These are phyloP conservation scores for Sphenopsis melanotis DNA, from an alignment of 2,797 vertebrate genomes.

Conservation along the genomic window DNA sequence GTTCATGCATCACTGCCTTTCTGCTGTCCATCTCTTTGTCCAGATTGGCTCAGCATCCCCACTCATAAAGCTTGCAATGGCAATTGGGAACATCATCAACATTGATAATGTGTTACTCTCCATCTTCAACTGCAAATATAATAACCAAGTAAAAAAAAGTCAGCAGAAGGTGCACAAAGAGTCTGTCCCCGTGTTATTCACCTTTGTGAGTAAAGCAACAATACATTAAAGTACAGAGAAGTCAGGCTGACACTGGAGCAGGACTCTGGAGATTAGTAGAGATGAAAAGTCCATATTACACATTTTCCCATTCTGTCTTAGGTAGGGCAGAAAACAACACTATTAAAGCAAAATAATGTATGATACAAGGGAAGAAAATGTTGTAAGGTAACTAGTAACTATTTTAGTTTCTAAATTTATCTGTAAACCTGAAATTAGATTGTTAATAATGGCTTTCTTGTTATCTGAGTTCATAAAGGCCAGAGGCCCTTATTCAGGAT, in stretches of 20 bases:
- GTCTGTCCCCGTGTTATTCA: not conserved
- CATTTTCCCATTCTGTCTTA: not conserved
- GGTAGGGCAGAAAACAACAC: not conserved
- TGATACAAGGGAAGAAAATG: not conserved
- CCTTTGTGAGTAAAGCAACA: not conserved
- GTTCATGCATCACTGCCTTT: not conserved
- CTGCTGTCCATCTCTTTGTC: not conserved
- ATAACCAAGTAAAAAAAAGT: not conserved
- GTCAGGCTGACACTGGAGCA: not conserved
- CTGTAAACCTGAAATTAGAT: not conserved
- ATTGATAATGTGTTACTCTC: not conserved
- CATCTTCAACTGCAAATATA: not conserved
- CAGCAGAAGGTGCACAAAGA: not conserved
- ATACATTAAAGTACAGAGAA: not conserved
- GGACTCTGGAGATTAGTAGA: not conserved
- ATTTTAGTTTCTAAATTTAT: not conserved
- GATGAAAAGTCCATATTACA: not conserved
- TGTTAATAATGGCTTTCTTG: not conserved
- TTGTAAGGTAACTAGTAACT: not conserved
- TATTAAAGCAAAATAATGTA: not conserved
- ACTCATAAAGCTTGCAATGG: not conserved
- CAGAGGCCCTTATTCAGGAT: not conserved
- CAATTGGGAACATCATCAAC: not conserved
- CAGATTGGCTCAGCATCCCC: not conserved
- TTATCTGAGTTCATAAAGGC: not conserved